Percentiles rank a stretch among this genome's conserved stretches.
These are phyloP conservation scores for Drosophila malerkotliana DNA, from an alignment of 1,140 invertebrate genomes.

Conservation along the genomic window DNA sequence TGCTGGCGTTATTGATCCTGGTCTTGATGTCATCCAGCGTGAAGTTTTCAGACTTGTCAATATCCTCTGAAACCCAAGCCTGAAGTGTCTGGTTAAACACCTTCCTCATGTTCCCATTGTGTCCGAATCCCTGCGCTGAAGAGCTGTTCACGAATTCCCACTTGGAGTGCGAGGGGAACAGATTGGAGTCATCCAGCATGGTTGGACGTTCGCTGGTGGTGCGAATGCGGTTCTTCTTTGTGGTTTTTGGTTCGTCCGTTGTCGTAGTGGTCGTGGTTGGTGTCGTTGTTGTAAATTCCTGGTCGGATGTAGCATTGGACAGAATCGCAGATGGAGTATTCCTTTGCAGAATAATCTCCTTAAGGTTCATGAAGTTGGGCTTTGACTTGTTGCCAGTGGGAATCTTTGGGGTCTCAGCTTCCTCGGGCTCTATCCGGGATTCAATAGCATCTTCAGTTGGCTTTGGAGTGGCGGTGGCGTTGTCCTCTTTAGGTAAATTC, in stretches of 20 bases:
- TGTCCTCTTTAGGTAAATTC: slow-evolving; percentile 71
- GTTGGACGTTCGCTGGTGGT: slow-evolving; percentile 63
- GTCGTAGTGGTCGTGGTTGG: slow-evolving; percentile 13
- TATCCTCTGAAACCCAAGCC: slow-evolving; percentile 81
- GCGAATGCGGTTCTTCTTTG: slow-evolving; percentile 51
- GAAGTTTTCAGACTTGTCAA: slow-evolving; percentile 71
- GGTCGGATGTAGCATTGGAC: slow-evolving; percentile 19
- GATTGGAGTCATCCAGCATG: slow-evolving; percentile 74
- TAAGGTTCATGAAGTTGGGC: slow-evolving; percentile 78
- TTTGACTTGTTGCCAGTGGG: slow-evolving; percentile 24
- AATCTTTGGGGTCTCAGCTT: slow-evolving; percentile 13
- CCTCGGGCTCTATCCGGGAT: slow-evolving; percentile 64
- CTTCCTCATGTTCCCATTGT: slow-evolving; percentile 70
- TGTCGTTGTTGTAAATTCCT: slow-evolving; percentile 16
- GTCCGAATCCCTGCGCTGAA: slow-evolving; percentile 49
- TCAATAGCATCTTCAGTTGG: slow-evolving; percentile 43
- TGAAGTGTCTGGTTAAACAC: slow-evolving; percentile 82
- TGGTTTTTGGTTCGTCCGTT: slow-evolving; percentile 33
- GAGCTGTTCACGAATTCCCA: slow-evolving; percentile 82
- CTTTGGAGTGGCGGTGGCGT: slow-evolving; percentile 32
- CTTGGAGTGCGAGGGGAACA: slow-evolving; percentile 82
- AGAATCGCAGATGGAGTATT: slow-evolving; percentile 49
- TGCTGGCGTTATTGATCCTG: slow-evolving; percentile 79
- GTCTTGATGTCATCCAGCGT: slow-evolving; percentile 75
- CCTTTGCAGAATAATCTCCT: slow-evolving; percentile 72